Percentiles rank a stretch among this genome's conserved stretches.
phyloP scores from a whole-genome alignment of 2,797 vertebrate species.

The Urophycis tenuis region DNA sequence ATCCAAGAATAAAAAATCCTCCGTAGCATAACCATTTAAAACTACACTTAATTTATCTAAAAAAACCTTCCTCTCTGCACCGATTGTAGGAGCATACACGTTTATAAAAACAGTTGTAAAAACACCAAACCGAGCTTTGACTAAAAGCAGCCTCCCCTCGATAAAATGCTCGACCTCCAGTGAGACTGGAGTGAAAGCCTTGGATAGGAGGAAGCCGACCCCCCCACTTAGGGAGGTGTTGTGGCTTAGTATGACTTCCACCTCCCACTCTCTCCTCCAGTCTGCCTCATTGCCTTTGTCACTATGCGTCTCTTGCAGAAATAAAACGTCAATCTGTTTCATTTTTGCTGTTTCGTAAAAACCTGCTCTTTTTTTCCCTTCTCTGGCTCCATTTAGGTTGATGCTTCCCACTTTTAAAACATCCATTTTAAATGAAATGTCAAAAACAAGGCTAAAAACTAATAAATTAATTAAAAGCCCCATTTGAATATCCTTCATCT shows the following conservation, averaged over 20 bases:
- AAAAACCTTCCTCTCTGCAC: conserved; percentile 9
- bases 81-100: conserved; percentile 4
- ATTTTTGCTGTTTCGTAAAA: conserved; percentile 12
- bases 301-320: no score
- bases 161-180: neutral
- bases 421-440: neutral
- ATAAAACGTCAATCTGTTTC: neutral
- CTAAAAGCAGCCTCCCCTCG: neutral
- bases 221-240: neutral
- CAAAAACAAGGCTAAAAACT: neutral
- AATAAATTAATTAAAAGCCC: neutral
- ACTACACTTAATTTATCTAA: neutral
- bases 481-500: neutral
- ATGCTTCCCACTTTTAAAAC: neutral
- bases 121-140: neutral
- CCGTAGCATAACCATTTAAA: neutral
- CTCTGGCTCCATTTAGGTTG: neutral
- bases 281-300: no score
- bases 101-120: neutral
- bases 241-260: conserved; percentile 4
- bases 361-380: conserved; percentile 6
- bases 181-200: neutral
- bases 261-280: conserved; percentile 4
- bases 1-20: neutral
- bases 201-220: neutral